Conservation (phyloP, 2,888 invertebrate species). For the Plemyria rubiginata region DNA sequence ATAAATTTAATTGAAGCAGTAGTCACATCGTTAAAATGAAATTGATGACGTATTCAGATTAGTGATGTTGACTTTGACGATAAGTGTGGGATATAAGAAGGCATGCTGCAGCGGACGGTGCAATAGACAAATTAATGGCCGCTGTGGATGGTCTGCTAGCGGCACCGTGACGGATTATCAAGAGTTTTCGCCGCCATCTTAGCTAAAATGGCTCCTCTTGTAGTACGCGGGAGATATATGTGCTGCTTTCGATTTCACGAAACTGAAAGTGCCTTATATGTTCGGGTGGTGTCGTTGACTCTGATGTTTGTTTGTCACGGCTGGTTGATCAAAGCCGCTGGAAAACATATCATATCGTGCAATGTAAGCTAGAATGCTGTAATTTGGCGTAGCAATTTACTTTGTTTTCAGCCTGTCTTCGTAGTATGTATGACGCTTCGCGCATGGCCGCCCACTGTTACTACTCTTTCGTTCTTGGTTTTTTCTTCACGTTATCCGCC, state of each 20-base stretch:
- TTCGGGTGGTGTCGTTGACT: constrained; percentile 83
- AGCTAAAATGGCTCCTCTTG: constrained; percentile 71
- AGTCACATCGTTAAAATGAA: constrained; percentile 26
- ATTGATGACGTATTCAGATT: constrained; percentile 30
- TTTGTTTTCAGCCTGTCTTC: constrained; percentile 68
- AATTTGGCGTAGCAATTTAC: constrained; percentile 72
- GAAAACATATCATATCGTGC: constrained; percentile 71
- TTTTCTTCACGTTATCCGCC: constrained; percentile 42
- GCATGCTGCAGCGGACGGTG: constrained; percentile 46
- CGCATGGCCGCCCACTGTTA: constrained; percentile 59
- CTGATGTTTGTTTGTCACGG: constrained; percentile 81
- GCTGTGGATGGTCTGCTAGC: constrained; percentile 56
- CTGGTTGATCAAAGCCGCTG: constrained; percentile 65
- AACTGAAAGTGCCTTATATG: constrained; percentile 81
- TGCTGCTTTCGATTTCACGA: constrained; percentile 80
- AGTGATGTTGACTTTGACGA: constrained; percentile 35
- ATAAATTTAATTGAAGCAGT: constrained; percentile 21
- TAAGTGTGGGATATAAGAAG: constrained; percentile 41
- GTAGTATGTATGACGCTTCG: constrained; percentile 54
- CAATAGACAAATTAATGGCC: constrained; percentile 70
- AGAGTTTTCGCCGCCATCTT: constrained; percentile 73
- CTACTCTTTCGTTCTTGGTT: constrained; percentile 57
- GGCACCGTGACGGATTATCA: constrained; percentile 71
- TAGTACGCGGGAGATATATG: constrained; percentile 68
- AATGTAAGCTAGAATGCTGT: constrained; percentile 69